Evolutionary conservation across 2,797 vertebrate species (phyloP).

Genomic region (Ispidina lecontei): DNA sequence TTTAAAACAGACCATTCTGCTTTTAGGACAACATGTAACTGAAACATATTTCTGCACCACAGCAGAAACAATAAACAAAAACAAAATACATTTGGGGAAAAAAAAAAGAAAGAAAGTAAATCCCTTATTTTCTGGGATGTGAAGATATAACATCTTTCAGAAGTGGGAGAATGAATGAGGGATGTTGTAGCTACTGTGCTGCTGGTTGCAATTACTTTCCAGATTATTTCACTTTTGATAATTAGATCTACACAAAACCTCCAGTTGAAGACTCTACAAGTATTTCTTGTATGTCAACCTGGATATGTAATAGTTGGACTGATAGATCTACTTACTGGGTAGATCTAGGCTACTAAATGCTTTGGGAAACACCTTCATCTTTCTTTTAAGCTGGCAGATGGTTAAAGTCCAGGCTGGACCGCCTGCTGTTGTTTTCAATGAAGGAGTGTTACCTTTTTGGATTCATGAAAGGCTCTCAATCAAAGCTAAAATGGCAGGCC

Average conservation of each 20-base stretch:
- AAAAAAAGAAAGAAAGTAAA: neutral
- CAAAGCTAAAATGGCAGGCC: conserved; percentile 83
- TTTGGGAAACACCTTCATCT: conserved; percentile 77
- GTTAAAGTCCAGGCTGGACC: conserved; percentile 82
- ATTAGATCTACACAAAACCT: conserved; percentile 64
- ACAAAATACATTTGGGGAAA: conserved; percentile 1
- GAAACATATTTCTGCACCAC: conserved; percentile 71
- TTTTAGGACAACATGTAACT: conserved; percentile 69
- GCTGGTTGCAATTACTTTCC: conserved; percentile 69
- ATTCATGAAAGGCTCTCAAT: conserved; percentile 82
- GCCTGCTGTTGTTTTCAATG: conserved; percentile 83
- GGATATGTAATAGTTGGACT: conserved; percentile 1
- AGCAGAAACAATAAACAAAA: conserved; percentile 69
- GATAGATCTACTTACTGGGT: conserved; percentile 44
- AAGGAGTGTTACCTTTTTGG: conserved; percentile 82
- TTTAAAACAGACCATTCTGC: conserved; percentile 65
- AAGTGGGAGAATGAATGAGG: neutral
- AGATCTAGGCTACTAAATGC: conserved; percentile 43
- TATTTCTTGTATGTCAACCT: neutral
- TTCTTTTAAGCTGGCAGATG: conserved; percentile 90
- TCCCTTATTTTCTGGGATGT: conserved; percentile 39
- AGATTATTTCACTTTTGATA: conserved; percentile 71
- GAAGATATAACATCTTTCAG: conserved; percentile 51
- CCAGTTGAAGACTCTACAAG: conserved; percentile 53
- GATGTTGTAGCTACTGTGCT: conserved; percentile 55